These are phyloP conservation scores for Ischnura elegans DNA, from an alignment of 2,888 invertebrate species.

Conservation along the genomic window DNA sequence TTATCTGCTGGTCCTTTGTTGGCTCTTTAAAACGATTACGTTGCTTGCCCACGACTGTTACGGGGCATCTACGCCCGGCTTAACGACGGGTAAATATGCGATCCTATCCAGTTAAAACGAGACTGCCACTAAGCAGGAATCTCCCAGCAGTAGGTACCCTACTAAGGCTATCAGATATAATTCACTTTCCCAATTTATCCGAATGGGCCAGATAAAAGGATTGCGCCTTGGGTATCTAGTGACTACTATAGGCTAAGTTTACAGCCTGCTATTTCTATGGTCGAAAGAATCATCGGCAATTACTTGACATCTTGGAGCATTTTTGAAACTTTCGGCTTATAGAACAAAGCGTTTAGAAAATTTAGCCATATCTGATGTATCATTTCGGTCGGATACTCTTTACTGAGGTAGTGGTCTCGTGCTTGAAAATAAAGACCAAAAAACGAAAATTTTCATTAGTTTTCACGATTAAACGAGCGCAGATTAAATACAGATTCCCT, in stretches of 20 bases:
- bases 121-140: neutral
- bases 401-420: too few species aligned
- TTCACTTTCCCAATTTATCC: slow-evolving; percentile 5
- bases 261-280: neutral
- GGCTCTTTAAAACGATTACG: slow-evolving; percentile 10
- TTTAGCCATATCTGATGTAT: too few species aligned
- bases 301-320: neutral
- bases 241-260: neutral
- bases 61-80: neutral
- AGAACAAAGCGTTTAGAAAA: too few species aligned
- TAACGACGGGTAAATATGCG: neutral
- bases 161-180: neutral
- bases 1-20: neutral
- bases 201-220: neutral
- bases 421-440: too few species aligned
- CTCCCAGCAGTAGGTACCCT: neutral
- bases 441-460: too few species aligned
- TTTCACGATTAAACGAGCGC: too few species aligned
- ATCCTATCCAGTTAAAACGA: slow-evolving; percentile 1
- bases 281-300: neutral
- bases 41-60: neutral
- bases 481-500: too few species aligned
- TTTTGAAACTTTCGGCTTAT: neutral
- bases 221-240: neutral
- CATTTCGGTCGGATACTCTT: too few species aligned